phyloP scores from a whole-genome alignment of 2,113 vertebrate species.

The Furnarius figulus region DNA sequence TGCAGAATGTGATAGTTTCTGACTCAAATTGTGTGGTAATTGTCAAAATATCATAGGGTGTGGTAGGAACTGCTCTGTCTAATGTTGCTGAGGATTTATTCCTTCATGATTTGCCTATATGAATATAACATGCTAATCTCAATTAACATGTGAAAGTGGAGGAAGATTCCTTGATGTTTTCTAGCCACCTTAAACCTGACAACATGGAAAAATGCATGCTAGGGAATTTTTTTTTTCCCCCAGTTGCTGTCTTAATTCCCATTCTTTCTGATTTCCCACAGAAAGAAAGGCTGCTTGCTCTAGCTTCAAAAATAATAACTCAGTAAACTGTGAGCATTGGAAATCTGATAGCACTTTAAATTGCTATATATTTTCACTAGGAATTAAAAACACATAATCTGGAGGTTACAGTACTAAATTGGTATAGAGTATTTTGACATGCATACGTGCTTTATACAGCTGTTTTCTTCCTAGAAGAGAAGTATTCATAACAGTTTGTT shows the following conservation, averaged over 20 bases:
- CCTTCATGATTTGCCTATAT: neutral
- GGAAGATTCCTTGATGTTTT: neutral
- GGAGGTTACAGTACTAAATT: neutral
- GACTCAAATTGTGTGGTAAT: slow-evolving; percentile 8
- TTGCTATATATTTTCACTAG: neutral
- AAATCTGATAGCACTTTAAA: neutral
- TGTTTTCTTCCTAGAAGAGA: neutral
- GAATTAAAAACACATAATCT: neutral
- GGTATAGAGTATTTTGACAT: neutral
- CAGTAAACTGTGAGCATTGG: neutral
- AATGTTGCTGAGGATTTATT: neutral
- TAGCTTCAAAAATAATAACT: neutral
- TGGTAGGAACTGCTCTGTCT: neutral
- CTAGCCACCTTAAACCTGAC: neutral
- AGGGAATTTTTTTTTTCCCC: neutral
- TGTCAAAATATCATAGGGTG: slow-evolving; percentile 1
- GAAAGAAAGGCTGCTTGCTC: neutral
- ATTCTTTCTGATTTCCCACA: neutral
- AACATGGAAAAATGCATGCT: neutral
- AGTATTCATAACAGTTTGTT: neutral
- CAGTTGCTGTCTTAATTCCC: neutral
- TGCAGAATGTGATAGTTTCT: neutral
- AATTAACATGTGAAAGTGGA: neutral
- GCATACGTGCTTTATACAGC: neutral
- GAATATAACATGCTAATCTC: neutral